Evolutionary conservation across 2,888 invertebrate species (phyloP).

Genomic region (Drosophila neonasuta): DNA sequence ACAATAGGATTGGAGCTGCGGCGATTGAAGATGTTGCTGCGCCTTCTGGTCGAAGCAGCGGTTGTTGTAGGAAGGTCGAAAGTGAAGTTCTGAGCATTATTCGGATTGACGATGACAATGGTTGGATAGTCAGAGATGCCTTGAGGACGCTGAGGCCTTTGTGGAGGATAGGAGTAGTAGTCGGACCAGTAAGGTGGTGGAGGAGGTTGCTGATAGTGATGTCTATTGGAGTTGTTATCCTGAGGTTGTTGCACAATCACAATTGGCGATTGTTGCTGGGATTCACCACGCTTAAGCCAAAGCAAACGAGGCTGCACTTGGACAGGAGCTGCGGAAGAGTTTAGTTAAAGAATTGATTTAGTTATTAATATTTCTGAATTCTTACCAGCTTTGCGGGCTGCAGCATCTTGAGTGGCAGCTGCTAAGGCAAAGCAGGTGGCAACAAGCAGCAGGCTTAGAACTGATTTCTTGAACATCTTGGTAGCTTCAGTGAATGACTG

Average conservation of each 20-base stretch:
- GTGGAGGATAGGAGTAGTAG: conserved; percentile 28
- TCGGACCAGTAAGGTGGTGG: conserved; percentile 25
- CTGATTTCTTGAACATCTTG: conserved; percentile 40
- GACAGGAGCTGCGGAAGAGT: background rate
- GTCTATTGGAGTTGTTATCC: conserved; percentile 21
- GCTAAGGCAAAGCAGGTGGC: conserved; percentile 16
- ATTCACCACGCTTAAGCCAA: conserved; percentile 36
- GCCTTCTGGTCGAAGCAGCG: background rate
- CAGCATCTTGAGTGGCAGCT: conserved; percentile 4
- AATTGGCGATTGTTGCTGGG: conserved; percentile 31
- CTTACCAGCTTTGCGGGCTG: conserved; percentile 18
- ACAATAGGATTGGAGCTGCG: conserved; percentile 27
- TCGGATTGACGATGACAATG: conserved; percentile 55
- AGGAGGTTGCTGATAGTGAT: conserved; percentile 23
- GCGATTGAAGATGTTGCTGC: background rate
- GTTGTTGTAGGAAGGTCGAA: background rate
- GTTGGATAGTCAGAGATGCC: conserved; percentile 25
- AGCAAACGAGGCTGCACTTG: conserved; percentile 51
- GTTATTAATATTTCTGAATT: background rate
- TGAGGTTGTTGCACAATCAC: conserved; percentile 40
- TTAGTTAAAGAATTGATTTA: background rate
- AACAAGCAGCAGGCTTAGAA: conserved; percentile 25
- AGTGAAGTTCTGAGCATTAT: conserved; percentile 36
- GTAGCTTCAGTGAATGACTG: conserved; percentile 45
- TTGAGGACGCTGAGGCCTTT: conserved; percentile 13